Conservation (phyloP, 2,113 vertebrate genomes). For the Saguinus midas region DNA sequence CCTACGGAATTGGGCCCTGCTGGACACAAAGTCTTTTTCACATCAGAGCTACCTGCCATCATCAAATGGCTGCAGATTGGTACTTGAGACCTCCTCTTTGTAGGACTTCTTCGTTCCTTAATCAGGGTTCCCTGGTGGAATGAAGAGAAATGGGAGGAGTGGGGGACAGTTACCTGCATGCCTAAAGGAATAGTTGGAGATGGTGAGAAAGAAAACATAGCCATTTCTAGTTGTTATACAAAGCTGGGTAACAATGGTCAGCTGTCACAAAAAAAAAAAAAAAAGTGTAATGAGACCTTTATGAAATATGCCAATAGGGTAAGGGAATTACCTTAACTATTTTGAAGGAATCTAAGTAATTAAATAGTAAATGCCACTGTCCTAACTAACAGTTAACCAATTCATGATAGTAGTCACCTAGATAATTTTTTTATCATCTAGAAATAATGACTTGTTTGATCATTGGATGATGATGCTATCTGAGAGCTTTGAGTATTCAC, state of each 20-base stretch:
- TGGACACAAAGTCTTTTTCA: slow-evolving; percentile 76
- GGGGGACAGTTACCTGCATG: slow-evolving; percentile 65
- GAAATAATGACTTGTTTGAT: background rate
- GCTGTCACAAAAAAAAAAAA: slow-evolving; percentile 57
- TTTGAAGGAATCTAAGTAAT: background rate
- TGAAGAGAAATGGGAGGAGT: slow-evolving; percentile 30
- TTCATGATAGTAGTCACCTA: background rate
- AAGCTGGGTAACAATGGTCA: slow-evolving; percentile 65
- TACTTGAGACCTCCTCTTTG: too few species aligned
- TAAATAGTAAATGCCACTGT: background rate
- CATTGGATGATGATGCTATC: too few species aligned
- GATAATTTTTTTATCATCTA: background rate
- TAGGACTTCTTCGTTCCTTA: slow-evolving; percentile 16
- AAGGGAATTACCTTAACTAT: background rate
- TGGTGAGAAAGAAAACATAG: slow-evolving; percentile 36
- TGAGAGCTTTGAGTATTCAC: background rate
- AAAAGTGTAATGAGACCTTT: background rate
- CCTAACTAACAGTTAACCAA: background rate
- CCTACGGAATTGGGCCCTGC: slow-evolving; percentile 93
- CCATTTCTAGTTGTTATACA: slow-evolving; percentile 60
- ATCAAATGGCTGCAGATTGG: too few species aligned
- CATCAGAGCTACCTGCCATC: too few species aligned
- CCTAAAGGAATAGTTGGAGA: slow-evolving; percentile 57
- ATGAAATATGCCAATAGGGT: background rate
- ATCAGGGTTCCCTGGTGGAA: slow-evolving; percentile 65